Percentiles rank a stretch among this genome's conserved stretches.
phyloP scores from a whole-genome alignment of 92 coral and sea anemone genomes.

The Bergia puertoricense region DNA sequence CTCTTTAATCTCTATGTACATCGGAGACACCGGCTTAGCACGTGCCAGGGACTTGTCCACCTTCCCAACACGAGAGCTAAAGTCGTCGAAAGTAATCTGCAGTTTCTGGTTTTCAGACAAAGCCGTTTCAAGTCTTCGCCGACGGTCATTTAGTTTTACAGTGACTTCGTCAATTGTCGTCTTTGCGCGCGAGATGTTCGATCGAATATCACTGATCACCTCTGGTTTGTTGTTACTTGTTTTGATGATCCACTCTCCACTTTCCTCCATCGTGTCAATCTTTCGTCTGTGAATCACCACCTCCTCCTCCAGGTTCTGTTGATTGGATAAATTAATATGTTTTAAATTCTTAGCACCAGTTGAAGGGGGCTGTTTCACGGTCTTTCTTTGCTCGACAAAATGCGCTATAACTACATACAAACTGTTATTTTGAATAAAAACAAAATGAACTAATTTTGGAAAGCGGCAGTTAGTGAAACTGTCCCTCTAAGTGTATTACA shows the following conservation, averaged over 20 bases:
- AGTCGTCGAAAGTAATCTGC: conserved; percentile 82
- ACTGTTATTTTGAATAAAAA: no score
- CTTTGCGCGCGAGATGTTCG: conserved; percentile 72
- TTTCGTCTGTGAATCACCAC: conserved; percentile 87
- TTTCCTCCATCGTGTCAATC: conserved; percentile 93
- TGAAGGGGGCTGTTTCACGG: no score
- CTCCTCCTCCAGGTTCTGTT: conserved; percentile 87
- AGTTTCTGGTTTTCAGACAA: conserved; percentile 84
- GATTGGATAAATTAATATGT: neutral
- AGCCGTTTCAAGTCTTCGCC: conserved; percentile 87
- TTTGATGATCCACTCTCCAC: conserved; percentile 97
- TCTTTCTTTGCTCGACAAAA: no score
- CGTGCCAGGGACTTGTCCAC: conserved; percentile 81
- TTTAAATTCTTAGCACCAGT: neutral
- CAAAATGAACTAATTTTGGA: no score
- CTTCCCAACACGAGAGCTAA: conserved; percentile 80
- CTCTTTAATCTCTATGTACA: conserved; percentile 80
- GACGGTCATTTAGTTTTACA: conserved; percentile 77
- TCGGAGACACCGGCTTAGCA: conserved; percentile 91
- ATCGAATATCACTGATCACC: conserved; percentile 86
- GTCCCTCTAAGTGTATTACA: no score
- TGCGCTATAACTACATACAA: no score
- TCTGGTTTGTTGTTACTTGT: conserved; percentile 84
- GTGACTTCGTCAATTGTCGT: conserved; percentile 85
- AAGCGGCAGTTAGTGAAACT: no score